phyloP scores from a whole-genome alignment of 2,113 vertebrate genomes.

The Petrocephalus zakoni region DNA sequence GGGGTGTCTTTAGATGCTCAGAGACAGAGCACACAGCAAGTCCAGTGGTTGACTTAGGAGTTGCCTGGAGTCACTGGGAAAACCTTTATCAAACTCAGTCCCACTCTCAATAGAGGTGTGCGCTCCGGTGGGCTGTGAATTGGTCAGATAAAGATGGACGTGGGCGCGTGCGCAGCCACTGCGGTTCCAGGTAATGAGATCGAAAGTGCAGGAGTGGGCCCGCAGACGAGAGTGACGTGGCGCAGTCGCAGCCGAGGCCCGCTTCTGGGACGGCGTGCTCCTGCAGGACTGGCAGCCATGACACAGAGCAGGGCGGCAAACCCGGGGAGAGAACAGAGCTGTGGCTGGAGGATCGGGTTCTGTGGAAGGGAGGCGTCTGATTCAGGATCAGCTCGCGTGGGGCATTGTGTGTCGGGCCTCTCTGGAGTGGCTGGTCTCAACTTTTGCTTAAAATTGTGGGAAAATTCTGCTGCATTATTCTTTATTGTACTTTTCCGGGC shows the following conservation, averaged over 20 bases:
- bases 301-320: background rate
- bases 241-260: background rate
- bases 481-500: background rate
- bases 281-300: background rate
- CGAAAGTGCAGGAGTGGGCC: background rate
- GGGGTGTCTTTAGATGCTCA: background rate
- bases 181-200: background rate
- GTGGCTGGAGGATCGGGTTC: background rate
- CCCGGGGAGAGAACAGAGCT: background rate
- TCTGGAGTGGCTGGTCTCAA: background rate
- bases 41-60: background rate
- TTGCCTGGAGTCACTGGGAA: background rate
- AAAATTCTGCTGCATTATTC: background rate
- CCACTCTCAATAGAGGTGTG: background rate
- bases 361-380: background rate
- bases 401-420: background rate
- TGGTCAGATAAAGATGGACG: background rate
- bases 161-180: background rate
- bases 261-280: background rate
- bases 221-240: background rate
- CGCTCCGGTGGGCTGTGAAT: background rate
- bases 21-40: background rate
- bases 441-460: background rate
- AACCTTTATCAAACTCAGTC: background rate
- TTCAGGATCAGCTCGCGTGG: background rate